These are phyloP conservation scores for Geothlypis trichas DNA, from an alignment of 2,113 vertebrate species.

Conservation along the genomic window DNA sequence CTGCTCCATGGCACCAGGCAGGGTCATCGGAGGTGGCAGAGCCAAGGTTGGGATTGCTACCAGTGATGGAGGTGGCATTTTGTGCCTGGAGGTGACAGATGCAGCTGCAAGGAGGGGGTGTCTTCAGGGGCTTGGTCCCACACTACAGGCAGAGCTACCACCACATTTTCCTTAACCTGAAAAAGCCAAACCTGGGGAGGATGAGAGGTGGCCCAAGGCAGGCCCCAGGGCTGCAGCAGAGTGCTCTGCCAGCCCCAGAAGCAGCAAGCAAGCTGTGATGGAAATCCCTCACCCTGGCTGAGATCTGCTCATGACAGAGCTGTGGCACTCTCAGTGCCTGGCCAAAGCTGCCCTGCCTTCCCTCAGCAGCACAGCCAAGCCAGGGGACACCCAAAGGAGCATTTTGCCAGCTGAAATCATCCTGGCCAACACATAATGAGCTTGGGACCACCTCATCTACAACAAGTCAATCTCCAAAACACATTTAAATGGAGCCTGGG, in stretches of 20 bases:
- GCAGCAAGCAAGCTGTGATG: background rate
- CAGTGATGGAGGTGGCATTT: background rate
- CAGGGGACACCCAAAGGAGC: background rate
- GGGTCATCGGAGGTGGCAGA: background rate
- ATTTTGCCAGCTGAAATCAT: background rate
- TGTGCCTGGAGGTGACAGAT: background rate
- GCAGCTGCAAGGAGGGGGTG: background rate
- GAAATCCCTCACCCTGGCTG: background rate
- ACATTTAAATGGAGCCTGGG: background rate
- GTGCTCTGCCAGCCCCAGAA: background rate
- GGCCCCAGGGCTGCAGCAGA: background rate
- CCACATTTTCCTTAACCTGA: background rate
- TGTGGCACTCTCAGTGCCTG: accelerated
- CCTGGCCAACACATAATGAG: background rate
- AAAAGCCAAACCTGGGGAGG: background rate
- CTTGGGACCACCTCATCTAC: background rate
- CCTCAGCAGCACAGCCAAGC: background rate
- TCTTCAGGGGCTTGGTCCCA: background rate
- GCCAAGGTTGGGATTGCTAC: background rate
- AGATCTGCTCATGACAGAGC: background rate
- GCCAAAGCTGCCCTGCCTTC: background rate
- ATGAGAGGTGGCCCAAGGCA: background rate
- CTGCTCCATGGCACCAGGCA: accelerated
- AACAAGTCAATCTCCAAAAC: background rate
- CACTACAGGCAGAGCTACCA: background rate